Conservation (phyloP, 2,888 invertebrate genomes). For the Phortica okadai region DNA sequence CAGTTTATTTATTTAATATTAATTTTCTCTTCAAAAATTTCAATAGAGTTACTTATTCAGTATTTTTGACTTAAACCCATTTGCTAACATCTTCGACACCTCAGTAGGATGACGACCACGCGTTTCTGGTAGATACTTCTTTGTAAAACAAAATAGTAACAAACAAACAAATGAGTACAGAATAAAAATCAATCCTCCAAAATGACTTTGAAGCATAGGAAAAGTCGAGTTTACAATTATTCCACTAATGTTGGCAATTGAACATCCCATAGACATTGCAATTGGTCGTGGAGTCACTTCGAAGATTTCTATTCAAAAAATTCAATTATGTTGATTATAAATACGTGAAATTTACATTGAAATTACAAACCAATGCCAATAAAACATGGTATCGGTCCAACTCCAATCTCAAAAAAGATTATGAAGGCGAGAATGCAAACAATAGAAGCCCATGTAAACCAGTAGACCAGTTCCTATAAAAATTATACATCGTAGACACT, state of each 20-base stretch:
- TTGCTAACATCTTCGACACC: conserved; percentile 47
- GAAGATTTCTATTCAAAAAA: conserved; percentile 81
- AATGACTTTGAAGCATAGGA: conserved; percentile 79
- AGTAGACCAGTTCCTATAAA: conserved; percentile 79
- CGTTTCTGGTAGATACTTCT: conserved; percentile 86
- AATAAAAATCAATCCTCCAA: conserved; percentile 84
- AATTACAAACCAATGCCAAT: conserved; percentile 83
- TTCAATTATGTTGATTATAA: conserved; percentile 53
- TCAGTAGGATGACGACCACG: conserved; percentile 82
- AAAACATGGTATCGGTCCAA: conserved; percentile 91
- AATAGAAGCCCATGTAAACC: conserved; percentile 86
- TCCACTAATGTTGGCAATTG: conserved; percentile 91
- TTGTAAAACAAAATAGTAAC: conserved; percentile 73
- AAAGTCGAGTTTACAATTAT: conserved; percentile 88
- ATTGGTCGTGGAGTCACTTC: conserved; percentile 88
- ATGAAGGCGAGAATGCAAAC: conserved; percentile 85
- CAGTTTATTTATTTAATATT: no score
- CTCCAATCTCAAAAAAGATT: conserved; percentile 86
- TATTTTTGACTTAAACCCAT: conserved; percentile 10
- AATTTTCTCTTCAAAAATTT: no score
- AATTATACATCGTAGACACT: neutral
- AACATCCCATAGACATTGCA: conserved; percentile 90
- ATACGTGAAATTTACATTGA: no score
- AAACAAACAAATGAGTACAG: conserved; percentile 80
- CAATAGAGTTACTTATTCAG: no score